A percentile compares a stretch with the other conserved stretches of the same genome.
phyloP scores from a whole-genome alignment of 2,113 vertebrate species.

The Pycnonotus jocosus region DNA sequence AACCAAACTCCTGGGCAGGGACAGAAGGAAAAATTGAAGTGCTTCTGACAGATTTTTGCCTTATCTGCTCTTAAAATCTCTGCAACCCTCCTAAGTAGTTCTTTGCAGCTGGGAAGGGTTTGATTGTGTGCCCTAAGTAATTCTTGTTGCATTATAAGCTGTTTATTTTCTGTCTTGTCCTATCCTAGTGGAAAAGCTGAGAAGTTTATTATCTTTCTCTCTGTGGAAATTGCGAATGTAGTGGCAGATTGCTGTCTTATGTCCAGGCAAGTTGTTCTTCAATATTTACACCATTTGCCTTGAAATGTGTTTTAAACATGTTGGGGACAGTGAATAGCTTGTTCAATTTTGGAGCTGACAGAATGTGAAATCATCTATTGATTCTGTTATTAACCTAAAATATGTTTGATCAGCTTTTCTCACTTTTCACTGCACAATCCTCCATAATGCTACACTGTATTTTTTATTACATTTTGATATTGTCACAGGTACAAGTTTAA shows the following conservation, averaged over 20 bases:
- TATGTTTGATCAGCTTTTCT: constrained; percentile 35
- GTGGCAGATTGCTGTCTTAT: neutral
- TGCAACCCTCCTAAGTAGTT: neutral
- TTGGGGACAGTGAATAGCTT: neutral
- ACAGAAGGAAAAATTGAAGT: neutral
- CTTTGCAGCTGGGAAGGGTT: neutral
- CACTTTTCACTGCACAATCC: neutral
- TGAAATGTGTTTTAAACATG: neutral
- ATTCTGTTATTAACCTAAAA: constrained; percentile 36
- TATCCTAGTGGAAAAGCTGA: neutral
- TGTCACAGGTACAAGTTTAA: neutral
- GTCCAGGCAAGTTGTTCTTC: neutral
- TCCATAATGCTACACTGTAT: neutral
- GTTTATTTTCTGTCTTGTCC: neutral
- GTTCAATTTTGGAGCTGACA: neutral
- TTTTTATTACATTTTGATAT: neutral
- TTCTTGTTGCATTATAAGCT: neutral
- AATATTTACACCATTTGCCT: neutral
- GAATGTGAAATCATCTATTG: constrained; percentile 10
- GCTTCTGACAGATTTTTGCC: neutral
- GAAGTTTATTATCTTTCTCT: neutral
- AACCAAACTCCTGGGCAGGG: neutral
- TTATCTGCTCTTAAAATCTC: neutral
- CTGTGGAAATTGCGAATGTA: neutral
- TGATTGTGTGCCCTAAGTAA: neutral